Evolutionary conservation across 1,140 invertebrate species (phyloP), one percentile per base, ranked within the genome.

Genomic region (Formica selysi): DNA sequence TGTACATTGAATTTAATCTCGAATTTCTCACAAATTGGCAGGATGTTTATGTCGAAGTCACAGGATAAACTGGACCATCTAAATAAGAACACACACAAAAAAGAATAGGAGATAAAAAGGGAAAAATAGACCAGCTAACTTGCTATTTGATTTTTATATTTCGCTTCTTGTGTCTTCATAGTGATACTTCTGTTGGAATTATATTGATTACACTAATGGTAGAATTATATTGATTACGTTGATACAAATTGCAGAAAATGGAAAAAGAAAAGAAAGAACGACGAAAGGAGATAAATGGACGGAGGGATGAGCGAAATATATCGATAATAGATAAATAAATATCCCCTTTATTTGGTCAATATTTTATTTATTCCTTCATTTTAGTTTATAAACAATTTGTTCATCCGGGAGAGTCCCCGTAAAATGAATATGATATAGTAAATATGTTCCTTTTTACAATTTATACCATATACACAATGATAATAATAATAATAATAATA

Each of bases 351-450:
- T 91, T 90, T 92, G 89, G 91, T 92, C 91, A 92, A 92, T 92
- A 91, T 92, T 91, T 93, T 93, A 93, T 92, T 93, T 92, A 92
- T 92, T 93, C 73, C 90, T 90, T 93, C 90, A 92, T 86, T 93
- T 92, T 91, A 92, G 81, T 93, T 93, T 92, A 32, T 32, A 93
- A 93, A 93, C 92, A 93, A 92, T 93, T 92, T 92, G 90, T 91
- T 93, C 90, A 92, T 92, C 91, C 89, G 86, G 85, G 90, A 88
- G 88, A 90, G 70, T 88, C 89, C 92, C 86, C 90, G 81, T 90
- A 76, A 93, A 93, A 92, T 93, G 92, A 93, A 93, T 93, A 92
- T 91, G 90, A 91, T 93, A 92, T 93, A 93, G 92, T 92, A 92
- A 93, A 93, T 93, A 93, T 87, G 91, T 89, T 93, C 78, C 87